These are phyloP conservation scores for Agapornis roseicollis DNA, from an alignment of 2,113 vertebrate species.

Conservation along the genomic window DNA sequence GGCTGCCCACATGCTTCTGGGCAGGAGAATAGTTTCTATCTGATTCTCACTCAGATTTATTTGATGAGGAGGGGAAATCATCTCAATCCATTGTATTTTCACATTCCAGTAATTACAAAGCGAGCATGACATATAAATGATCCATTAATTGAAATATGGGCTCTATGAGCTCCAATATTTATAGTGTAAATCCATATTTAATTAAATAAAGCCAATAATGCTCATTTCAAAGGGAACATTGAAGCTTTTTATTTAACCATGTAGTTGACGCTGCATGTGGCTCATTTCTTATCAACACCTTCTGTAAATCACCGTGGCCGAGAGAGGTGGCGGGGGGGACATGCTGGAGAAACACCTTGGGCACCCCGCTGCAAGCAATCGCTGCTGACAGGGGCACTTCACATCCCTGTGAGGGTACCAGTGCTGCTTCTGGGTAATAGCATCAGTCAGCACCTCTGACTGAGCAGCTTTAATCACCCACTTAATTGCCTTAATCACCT, in stretches of 20 bases:
- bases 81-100: slow-evolving; percentile 67
- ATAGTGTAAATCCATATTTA: slow-evolving; percentile 81
- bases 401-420: not conserved
- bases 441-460: slow-evolving; percentile 70
- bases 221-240: slow-evolving; percentile 74
- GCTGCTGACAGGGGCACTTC: not conserved
- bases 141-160: slow-evolving; percentile 81
- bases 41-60: slow-evolving; percentile 34
- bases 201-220: slow-evolving; percentile 81
- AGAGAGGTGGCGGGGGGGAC: not conserved
- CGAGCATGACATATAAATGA: slow-evolving; percentile 76
- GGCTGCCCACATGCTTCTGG: not conserved
- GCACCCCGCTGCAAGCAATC: not conserved
- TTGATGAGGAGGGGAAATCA: slow-evolving; percentile 55
- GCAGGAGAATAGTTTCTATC: not conserved
- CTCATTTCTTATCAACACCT: not conserved
- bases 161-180: slow-evolving; percentile 73
- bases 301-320: not conserved
- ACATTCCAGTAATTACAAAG: slow-evolving; percentile 79
- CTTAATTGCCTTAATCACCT: slow-evolving; percentile 72
- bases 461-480: slow-evolving; percentile 71
- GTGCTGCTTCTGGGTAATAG: slow-evolving; percentile 34
- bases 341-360: not conserved
- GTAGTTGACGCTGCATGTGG: slow-evolving; percentile 5
- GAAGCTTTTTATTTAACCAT: slow-evolving; percentile 68